phyloP scores from a whole-genome alignment of 2,113 vertebrate species.

The Stomatorhinus ivindoensis region DNA sequence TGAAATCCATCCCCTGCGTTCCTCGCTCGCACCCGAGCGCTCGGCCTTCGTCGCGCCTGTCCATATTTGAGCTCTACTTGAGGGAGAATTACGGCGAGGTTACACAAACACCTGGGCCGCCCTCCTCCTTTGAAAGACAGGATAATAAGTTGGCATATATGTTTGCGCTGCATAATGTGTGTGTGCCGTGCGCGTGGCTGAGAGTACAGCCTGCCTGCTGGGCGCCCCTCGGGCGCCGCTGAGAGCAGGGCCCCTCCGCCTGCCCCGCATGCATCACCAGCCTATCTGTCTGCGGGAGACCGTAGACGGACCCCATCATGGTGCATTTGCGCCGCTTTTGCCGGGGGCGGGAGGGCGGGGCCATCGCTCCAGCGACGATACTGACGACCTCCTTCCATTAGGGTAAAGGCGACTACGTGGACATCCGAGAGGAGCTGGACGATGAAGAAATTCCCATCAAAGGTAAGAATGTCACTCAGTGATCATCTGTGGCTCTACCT shows the following conservation, averaged over 20 bases:
- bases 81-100: slow-evolving; percentile 46
- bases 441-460: slow-evolving; percentile 52
- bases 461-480: slow-evolving; percentile 46
- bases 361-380: neutral
- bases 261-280: neutral
- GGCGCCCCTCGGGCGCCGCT: neutral
- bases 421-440: slow-evolving; percentile 68
- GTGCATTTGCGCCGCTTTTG: neutral
- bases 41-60: slow-evolving; percentile 28
- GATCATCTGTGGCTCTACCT: neutral
- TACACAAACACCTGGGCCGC: slow-evolving; percentile 49
- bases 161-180: slow-evolving; percentile 65
- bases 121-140: slow-evolving; percentile 58
- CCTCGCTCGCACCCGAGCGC: slow-evolving; percentile 19
- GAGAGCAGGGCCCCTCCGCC: neutral
- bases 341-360: neutral
- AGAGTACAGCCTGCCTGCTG: slow-evolving; percentile 41
- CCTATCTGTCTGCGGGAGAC: neutral
- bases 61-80: slow-evolving; percentile 50
- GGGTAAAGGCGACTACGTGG: slow-evolving; percentile 64
- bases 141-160: slow-evolving; percentile 64
- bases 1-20: neutral
- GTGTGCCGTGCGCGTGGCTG: slow-evolving; percentile 41
- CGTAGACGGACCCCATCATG: too few relatives aligned
- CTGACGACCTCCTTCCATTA: slow-evolving; percentile 22